phyloP scores from a whole-genome alignment of 1,140 invertebrate species.

The Chelonus insularis region DNA sequence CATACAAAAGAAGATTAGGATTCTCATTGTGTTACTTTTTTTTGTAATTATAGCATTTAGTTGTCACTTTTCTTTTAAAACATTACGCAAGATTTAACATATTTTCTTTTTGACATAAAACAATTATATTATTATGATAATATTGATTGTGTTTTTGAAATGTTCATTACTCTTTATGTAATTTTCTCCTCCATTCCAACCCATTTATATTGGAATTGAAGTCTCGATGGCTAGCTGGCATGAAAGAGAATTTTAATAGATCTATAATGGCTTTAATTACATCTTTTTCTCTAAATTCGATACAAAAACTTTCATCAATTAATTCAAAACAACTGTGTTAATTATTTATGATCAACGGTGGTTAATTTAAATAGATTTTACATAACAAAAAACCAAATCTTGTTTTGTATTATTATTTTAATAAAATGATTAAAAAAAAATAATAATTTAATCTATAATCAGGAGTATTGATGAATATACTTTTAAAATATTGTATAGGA shows the following conservation, averaged over 20 bases:
- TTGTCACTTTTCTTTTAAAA: slow-evolving; percentile 22
- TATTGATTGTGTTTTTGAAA: background rate
- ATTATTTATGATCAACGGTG: background rate
- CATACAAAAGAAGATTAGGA: slow-evolving; percentile 53
- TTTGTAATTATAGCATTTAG: slow-evolving; percentile 27
- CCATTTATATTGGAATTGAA: slow-evolving; percentile 5
- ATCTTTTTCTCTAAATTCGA: background rate
- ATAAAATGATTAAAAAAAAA: background rate
- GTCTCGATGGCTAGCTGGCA: slow-evolving; percentile 29
- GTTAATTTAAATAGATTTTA: background rate
- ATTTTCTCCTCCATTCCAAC: slow-evolving; percentile 9
- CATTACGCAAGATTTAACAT: slow-evolving; percentile 11
- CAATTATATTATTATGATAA: background rate
- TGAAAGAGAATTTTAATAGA: slow-evolving; percentile 17
- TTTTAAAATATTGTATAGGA: no score
- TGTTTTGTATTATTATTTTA: no score
- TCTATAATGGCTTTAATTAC: background rate
- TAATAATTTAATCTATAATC: no score
- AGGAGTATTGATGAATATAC: no score
- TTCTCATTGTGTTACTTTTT: slow-evolving; percentile 30
- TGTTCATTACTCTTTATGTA: background rate
- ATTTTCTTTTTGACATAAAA: background rate
- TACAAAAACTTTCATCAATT: background rate
- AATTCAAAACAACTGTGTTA: background rate
- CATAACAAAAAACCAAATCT: no score